Percentiles rank a stretch among this genome's conserved stretches.
Evolutionary conservation across 2,888 invertebrate species (phyloP).

Genomic region (Drosophila leonis): DNA sequence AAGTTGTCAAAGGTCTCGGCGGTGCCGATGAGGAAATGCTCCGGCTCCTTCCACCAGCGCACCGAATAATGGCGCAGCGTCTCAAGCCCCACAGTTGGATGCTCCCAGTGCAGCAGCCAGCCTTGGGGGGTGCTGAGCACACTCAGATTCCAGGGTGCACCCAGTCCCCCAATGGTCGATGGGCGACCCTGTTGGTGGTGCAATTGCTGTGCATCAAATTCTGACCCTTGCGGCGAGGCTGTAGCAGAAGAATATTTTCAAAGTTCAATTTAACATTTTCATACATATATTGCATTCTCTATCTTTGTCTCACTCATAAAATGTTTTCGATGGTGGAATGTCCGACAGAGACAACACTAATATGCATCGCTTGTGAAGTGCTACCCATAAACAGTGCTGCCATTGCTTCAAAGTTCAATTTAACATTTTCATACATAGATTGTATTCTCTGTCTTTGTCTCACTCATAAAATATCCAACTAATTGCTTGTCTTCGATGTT

Average conservation of each 20-base stretch:
- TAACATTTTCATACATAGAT: neutral
- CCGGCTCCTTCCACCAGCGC: conserved; percentile 89
- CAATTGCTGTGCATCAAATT: conserved; percentile 57
- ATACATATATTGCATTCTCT: neutral
- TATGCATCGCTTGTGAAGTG: neutral
- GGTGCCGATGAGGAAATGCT: conserved; percentile 88
- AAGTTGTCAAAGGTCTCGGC: conserved; percentile 90
- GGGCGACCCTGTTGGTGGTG: conserved; percentile 55
- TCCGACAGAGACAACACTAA: neutral
- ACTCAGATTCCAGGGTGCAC: conserved; percentile 89
- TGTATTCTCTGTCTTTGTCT: neutral
- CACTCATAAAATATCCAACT: neutral
- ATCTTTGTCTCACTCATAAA: neutral
- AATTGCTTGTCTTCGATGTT: neutral
- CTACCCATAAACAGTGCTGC: too few species aligned
- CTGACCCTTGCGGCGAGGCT: conserved; percentile 55
- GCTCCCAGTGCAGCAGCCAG: conserved; percentile 91
- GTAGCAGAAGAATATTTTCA: neutral
- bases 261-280: too few species aligned
- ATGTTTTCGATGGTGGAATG: neutral
- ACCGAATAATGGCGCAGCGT: conserved; percentile 88
- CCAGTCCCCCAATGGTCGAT: conserved; percentile 56
- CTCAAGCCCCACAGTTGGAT: conserved; percentile 87
- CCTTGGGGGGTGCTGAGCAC: conserved; percentile 90
- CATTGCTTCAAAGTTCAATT: too few species aligned